Base-by-base conservation (phyloP, 2,113 vertebrate species). In the Paradoxurus hermaphroditus region DNA sequence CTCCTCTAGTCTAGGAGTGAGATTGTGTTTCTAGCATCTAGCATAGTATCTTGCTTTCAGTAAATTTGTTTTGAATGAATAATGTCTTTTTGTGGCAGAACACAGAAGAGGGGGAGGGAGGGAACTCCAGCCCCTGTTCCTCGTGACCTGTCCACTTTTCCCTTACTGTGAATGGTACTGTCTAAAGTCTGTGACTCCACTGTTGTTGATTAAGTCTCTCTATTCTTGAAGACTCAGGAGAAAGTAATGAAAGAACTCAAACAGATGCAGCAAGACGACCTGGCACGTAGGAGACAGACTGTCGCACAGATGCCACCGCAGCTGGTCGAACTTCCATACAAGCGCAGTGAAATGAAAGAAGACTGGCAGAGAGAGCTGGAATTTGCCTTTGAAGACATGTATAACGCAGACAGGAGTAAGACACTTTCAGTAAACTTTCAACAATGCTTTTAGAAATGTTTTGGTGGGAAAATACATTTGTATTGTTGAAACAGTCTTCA, bases 341-440 rank as follows among this genome's bases (percentile, higher is more conserved):
- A 98, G 95, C 99, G 99, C 25, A 81, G 97, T n/a, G 99, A 99
- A 92, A 95, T 98, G 4, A 98, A 98, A 83, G 99, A 99, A 29
- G 99, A 99, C 63, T 98, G 99, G 98, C 99, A 99, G 98, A 99
- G 99, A 89, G 99, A 99, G 10, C 70, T 99, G 96, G 99, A 99
- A 98, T 98, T 99, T 39, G 99, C 99, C 16, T 99, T 99, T 97
- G 99, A 99, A 98, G 99, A 99, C 97, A 99, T 99, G 99, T 99
- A 99, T 82, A 99, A 97, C 4, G 99, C 98, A 97, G 99, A 99
- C 89, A 99, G 97, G 96, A 99, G 99, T 99, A 99, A 98, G 99
- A 67, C 87, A 39, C 31, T 86, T 82, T 90, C 53, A 90, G 21
- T 92, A 70, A 49, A 78, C 39, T 94, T 88, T 36, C 82, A 86